Evolutionary conservation across 2,888 invertebrate genomes (phyloP).

Genomic region (Lithodes maja): DNA sequence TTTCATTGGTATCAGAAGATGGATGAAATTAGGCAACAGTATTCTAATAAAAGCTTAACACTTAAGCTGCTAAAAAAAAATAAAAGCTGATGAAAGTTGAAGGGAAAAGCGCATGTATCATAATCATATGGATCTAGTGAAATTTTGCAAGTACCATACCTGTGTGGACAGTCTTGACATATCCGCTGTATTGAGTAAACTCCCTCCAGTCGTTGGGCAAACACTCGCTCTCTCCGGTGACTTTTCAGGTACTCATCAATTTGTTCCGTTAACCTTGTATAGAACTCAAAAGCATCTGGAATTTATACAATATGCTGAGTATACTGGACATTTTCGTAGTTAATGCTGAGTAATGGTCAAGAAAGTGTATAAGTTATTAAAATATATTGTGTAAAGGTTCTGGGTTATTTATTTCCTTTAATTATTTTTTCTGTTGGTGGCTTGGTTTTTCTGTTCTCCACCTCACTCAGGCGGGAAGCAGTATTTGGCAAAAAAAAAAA

Average conservation of each 20-base stretch:
- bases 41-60: neutral
- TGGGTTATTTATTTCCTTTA: too few species aligned
- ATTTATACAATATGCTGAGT: neutral
- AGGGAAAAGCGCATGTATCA: too few species aligned
- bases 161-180: conserved; percentile 77
- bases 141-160: conserved; percentile 72
- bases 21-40: neutral
- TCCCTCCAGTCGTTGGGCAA: conserved; percentile 77
- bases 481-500: too few species aligned
- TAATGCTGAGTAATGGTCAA: too few species aligned
- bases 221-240: conserved; percentile 75
- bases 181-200: conserved; percentile 78
- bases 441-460: too few species aligned
- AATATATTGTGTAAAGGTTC: too few species aligned
- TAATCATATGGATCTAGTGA: too few species aligned
- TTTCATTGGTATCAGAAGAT: neutral
- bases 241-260: conserved; percentile 77
- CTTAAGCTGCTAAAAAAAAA: neutral
- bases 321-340: too few species aligned
- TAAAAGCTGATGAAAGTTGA: neutral
- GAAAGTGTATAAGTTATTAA: too few species aligned
- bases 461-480: too few species aligned
- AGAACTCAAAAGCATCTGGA: conserved; percentile 77
- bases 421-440: too few species aligned
- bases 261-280: conserved; percentile 77